Percentiles rank a stretch among this genome's conserved stretches.
Conservation (phyloP, 2,888 invertebrate genomes). For the Morinoia aosen region DNA sequence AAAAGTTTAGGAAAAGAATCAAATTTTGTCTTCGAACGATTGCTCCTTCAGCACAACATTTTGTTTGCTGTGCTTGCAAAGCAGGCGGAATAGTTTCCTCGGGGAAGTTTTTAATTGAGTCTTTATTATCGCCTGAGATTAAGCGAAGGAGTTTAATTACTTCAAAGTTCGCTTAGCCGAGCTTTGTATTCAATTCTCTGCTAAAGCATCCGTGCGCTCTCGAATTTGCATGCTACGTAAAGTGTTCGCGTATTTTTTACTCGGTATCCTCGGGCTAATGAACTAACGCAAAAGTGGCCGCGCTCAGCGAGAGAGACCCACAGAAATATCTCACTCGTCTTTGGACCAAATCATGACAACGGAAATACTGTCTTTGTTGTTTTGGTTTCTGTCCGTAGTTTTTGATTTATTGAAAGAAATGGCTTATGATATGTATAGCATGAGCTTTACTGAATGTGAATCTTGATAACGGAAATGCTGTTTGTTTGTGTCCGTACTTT, state of each 20-base stretch:
- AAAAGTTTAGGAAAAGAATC: background rate
- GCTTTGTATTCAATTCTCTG: constrained; percentile 36
- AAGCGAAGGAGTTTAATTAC: constrained; percentile 49
- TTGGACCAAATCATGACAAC: background rate
- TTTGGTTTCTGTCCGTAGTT: too few relatives aligned
- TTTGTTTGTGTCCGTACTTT: too few relatives aligned
- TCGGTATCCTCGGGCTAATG: background rate
- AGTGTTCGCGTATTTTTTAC: background rate
- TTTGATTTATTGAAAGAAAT: too few relatives aligned
- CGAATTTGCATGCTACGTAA: background rate
- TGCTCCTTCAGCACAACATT: constrained; percentile 12
- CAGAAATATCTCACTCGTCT: background rate
- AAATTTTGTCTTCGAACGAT: constrained; percentile 6
- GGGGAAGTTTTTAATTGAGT: constrained; percentile 54
- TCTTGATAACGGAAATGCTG: too few relatives aligned
- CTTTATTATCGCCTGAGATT: constrained; percentile 48
- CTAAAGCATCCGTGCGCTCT: constrained; percentile 15
- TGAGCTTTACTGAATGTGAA: background rate
- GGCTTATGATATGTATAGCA: background rate
- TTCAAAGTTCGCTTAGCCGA: constrained; percentile 41
- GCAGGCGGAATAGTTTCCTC: constrained; percentile 29
- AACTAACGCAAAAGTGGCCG: background rate
- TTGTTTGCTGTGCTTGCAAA: constrained; percentile 8
- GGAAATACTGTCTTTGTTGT: too few relatives aligned
- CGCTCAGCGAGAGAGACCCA: background rate